phyloP scores from a whole-genome alignment of 2,113 vertebrate species.

The Hemichromis elongatus region DNA sequence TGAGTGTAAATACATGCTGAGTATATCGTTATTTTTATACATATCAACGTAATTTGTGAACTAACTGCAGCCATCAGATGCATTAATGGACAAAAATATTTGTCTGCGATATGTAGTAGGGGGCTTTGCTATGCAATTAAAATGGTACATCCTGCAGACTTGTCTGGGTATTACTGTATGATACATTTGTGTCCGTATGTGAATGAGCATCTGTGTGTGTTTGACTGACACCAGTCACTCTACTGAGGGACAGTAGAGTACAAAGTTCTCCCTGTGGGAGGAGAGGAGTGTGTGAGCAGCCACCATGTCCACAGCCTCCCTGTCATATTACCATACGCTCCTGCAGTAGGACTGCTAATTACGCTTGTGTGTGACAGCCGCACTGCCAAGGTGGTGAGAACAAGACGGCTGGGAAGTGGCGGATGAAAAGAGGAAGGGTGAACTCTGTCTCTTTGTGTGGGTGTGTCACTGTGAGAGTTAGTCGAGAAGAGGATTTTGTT shows the following conservation, averaged over 20 bases:
- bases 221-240: neutral
- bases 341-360: constrained; percentile 60
- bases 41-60: neutral
- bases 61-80: neutral
- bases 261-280: neutral
- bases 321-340: constrained; percentile 68
- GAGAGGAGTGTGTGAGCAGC: constrained; percentile 30
- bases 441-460: neutral
- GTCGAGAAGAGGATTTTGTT: neutral
- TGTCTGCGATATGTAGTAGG: neutral
- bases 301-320: constrained; percentile 39
- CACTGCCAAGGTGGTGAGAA: constrained; percentile 47
- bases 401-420: constrained; percentile 5
- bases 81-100: neutral
- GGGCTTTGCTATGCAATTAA: neutral
- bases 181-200: neutral
- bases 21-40: neutral
- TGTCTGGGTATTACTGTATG: neutral
- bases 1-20: neutral
- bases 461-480: neutral
- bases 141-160: neutral
- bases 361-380: constrained; percentile 53
- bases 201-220: neutral
- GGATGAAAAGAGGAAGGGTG: neutral
- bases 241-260: neutral